These are phyloP conservation scores for Typhlichthys subterraneus DNA, from an alignment of 2,797 vertebrate species.

Conservation along the genomic window DNA sequence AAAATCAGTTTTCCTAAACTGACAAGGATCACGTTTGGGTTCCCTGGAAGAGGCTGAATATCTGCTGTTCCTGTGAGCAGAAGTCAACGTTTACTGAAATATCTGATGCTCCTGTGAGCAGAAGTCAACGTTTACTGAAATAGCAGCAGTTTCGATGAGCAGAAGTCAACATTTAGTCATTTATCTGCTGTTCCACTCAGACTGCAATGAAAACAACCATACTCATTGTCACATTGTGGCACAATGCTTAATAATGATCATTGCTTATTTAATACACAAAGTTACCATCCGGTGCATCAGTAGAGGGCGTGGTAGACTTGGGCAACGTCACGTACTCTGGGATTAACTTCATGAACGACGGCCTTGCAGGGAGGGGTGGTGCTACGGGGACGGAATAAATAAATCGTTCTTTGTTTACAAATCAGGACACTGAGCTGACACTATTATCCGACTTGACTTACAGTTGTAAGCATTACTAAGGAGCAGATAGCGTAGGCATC, in stretches of 20 bases:
- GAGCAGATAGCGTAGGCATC: too few species aligned
- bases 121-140: background rate
- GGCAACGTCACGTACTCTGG: constrained; percentile 64
- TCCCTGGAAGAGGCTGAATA: constrained; percentile 60
- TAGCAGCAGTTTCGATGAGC: constrained; percentile 34
- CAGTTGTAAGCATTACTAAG: too few species aligned
- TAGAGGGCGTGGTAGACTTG: background rate
- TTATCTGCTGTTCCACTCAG: too few species aligned
- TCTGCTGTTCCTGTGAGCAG: constrained; percentile 32
- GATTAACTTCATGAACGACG: constrained; percentile 41
- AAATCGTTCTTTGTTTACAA: background rate
- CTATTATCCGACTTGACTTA: too few species aligned
- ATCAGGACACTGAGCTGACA: background rate
- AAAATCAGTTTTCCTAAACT: constrained; percentile 69
- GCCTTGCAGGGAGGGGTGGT: constrained; percentile 61
- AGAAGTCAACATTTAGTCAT: background rate
- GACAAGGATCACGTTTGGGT: constrained; percentile 75
- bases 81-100: background rate
- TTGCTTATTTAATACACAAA: too few species aligned
- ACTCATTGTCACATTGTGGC: too few species aligned
- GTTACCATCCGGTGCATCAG: too few species aligned
- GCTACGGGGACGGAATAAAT: constrained; percentile 23
- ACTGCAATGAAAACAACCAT: too few species aligned
- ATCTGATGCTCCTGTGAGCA: too few species aligned
- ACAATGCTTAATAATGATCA: too few species aligned